Evolutionary conservation across 2,797 vertebrate species (phyloP), one percentile per base, ranked within the genome.

Genomic region (Syngnathus acus): DNA sequence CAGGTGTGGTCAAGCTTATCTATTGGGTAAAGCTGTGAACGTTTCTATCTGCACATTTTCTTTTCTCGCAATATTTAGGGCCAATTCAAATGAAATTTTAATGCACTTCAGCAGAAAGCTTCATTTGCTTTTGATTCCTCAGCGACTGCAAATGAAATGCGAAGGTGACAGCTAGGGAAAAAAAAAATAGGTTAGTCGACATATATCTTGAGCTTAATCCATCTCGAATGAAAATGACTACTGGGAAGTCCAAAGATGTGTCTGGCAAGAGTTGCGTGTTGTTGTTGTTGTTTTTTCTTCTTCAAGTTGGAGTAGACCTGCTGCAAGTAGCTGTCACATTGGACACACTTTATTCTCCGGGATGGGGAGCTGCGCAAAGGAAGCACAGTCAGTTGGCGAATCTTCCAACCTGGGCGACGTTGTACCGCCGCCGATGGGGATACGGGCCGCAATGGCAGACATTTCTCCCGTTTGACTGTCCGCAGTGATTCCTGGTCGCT

Each of bases 341-440:
- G 91, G 91, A 77, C 85, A 90, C 63, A 91, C 84, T 89, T 91
- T 92, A 72, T 93, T 93, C 75, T 92, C 92, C 10, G 90, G 88
- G 72, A 92, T 79, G 60, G 91, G 79, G 37, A 90, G 73, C 57
- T 89, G 88, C 47, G 80, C 65, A 19, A 91, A 88, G 1, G 88
- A 83, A 43, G 45, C 79, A 11, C 83, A 84, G 37, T 89, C 89
- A 40, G 84, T 90, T 0, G 77, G 78, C 19, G 89, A 87, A 2
- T 89, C 87, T 6, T 89, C 86, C 0, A 69, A 84, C 66, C 80
- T 87, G 39, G 78, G 83, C 7, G 81, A 80, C 4, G 53, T 55
- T 14, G 65, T 6, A 43, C 72, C 74, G 0, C 84, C 76, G 57
- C 84, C 76, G 57, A 86, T 62, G 0, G 90, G 86, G 71, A 92